phyloP scores from a whole-genome alignment of 1,140 invertebrate species.

The Macrocentrus cingulum region DNA sequence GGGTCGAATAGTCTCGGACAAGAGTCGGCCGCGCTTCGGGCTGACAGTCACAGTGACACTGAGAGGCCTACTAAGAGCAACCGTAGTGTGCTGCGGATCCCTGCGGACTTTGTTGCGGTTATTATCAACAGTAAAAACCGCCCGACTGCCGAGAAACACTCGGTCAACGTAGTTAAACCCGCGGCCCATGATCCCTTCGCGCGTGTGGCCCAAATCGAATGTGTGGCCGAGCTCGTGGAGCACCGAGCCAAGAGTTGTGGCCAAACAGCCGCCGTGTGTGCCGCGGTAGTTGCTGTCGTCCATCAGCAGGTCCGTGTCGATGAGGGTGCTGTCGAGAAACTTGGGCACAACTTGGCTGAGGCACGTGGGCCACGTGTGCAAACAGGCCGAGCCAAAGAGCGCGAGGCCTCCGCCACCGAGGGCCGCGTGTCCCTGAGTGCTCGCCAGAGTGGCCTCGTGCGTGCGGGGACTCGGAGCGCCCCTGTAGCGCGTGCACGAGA shows the following conservation, averaged over 20 bases:
- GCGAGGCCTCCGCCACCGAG: slow-evolving; percentile 88
- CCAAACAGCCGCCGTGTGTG: slow-evolving; percentile 84
- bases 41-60: slow-evolving; percentile 47
- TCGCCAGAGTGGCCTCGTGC: slow-evolving; percentile 73
- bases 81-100: slow-evolving; percentile 54
- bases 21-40: slow-evolving; percentile 44
- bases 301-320: slow-evolving; percentile 75
- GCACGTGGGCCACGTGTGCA: slow-evolving; percentile 85
- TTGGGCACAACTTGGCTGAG: slow-evolving; percentile 69
- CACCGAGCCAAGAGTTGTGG: slow-evolving; percentile 89
- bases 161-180: slow-evolving; percentile 88
- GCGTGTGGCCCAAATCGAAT: slow-evolving; percentile 90
- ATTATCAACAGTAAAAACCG: slow-evolving; percentile 38
- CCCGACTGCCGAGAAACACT: slow-evolving; percentile 64
- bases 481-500: slow-evolving; percentile 82
- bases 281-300: slow-evolving; percentile 87
- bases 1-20: slow-evolving; percentile 50
- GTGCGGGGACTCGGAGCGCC: slow-evolving; percentile 63
- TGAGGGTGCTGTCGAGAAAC: slow-evolving; percentile 63
- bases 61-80: slow-evolving; percentile 49
- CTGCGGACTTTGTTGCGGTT: slow-evolving; percentile 50
- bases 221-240: slow-evolving; percentile 94
- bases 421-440: slow-evolving; percentile 82
- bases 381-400: slow-evolving; percentile 84
- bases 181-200: slow-evolving; percentile 89